Conservation (phyloP, 2,797 vertebrate species). For the Knipowitschia caucasica region DNA sequence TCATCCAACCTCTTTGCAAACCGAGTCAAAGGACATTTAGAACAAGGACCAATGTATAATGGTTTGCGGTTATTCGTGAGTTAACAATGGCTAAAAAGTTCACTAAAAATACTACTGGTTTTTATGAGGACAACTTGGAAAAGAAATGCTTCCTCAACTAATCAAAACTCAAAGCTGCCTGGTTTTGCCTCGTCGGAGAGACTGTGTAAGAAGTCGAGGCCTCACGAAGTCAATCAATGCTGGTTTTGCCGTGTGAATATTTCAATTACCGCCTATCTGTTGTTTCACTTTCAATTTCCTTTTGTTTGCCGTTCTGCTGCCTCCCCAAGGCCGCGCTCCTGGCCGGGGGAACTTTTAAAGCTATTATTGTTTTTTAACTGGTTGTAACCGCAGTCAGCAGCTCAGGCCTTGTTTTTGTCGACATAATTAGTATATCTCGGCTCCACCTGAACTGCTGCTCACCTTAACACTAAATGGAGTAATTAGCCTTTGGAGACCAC, state of each 20-base stretch:
- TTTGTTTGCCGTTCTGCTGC: conserved; percentile 14
- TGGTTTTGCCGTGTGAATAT: conserved; percentile 1
- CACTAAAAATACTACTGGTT: too few species aligned
- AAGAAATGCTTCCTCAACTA: too few species aligned
- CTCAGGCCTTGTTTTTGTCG: conserved; percentile 24
- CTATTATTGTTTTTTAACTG: conserved; percentile 40
- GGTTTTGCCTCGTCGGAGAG: background rate
- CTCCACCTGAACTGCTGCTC: conserved; percentile 37
- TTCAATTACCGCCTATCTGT: background rate
- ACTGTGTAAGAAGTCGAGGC: background rate
- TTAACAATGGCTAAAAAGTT: too few species aligned
- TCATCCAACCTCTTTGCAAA: too few species aligned
- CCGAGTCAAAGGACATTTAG: too few species aligned
- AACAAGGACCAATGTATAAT: too few species aligned
- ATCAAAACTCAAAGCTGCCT: background rate
- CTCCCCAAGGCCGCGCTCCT: conserved; percentile 3
- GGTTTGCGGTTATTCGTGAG: too few species aligned
- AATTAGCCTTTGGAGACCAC: conserved; percentile 55
- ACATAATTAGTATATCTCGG: conserved; percentile 42
- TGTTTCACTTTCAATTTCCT: conserved; percentile 9
- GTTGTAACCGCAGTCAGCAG: conserved; percentile 4
- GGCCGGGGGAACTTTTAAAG: conserved; percentile 25
- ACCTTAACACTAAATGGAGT: conserved; percentile 53
- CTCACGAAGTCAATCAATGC: background rate
- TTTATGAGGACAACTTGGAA: too few species aligned